Conservation (phyloP, 92 coral and sea anemone genomes). For the Umimayanthus kanabou region DNA sequence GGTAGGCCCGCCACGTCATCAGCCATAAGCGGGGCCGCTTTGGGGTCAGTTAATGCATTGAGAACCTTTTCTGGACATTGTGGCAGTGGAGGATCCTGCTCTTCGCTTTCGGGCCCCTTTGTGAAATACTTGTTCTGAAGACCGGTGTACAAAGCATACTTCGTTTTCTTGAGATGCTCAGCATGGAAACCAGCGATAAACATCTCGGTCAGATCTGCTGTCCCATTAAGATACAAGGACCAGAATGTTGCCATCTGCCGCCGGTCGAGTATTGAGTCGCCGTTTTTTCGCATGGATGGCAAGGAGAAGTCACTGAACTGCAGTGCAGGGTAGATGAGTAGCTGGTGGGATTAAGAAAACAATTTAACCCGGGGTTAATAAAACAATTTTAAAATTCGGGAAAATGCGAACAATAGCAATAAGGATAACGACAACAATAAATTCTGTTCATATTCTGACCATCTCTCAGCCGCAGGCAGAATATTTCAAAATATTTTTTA, state of each 20-base stretch:
- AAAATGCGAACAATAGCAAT: too few species aligned
- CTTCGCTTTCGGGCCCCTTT: neutral
- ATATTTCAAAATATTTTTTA: too few species aligned
- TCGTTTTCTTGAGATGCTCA: conserved; percentile 18
- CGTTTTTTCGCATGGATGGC: conserved; percentile 38
- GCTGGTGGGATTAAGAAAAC: conserved; percentile 3
- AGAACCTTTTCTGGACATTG: conserved; percentile 33
- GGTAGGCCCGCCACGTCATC: conserved; percentile 48
- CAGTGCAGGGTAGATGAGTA: conserved; percentile 40
- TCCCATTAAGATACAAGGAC: conserved; percentile 47
- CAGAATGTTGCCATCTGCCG: conserved; percentile 13
- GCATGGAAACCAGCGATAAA: conserved; percentile 19
- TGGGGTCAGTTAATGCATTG: conserved; percentile 47
- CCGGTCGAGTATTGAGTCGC: neutral
- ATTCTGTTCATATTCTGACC: too few species aligned
- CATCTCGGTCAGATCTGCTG: neutral
- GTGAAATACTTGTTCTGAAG: neutral
- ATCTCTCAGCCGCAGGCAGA: too few species aligned
- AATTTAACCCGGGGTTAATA: neutral
- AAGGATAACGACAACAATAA: too few species aligned
- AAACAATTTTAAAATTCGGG: too few species aligned
- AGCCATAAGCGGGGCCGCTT: conserved; percentile 53
- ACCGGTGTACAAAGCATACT: conserved; percentile 25
- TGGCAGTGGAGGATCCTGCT: neutral
- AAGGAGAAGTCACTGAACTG: conserved; percentile 44